Base-by-base conservation (phyloP, 2,888 invertebrate species). In the Phania funesta region DNA sequence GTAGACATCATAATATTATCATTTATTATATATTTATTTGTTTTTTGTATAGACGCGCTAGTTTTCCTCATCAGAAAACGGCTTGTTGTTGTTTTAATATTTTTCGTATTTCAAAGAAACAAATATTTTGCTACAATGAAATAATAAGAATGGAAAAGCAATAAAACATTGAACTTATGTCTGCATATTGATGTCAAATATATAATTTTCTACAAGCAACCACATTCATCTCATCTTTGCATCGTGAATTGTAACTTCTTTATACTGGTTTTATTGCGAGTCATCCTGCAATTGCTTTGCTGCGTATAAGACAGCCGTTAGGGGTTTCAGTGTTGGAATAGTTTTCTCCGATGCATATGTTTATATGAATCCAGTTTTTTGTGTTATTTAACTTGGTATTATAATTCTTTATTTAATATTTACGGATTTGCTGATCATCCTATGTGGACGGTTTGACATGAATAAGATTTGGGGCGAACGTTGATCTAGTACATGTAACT, bases 81-180 rank as follows among this genome's bases (percentile, higher is more conserved):
- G n/a, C n/a, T n/a, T n/a, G n/a, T n/a, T n/a, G n/a, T n/a, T n/a
- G n/a, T n/a, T n/a, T n/a, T 52, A 38, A 41, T 41, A 44, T 54
- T 46, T 16, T n/a, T 75, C 22, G 16, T 18, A 20, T 41, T 60
- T 32, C 44, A 38, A 68, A 62, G 62, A 48, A 68, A 76, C 58
- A 80, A 75, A 67, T 62, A 68, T 65, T 76, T 71, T 52, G 56
- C 8, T 35, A 41, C 62, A 52, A 41, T 9, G 56, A 60, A 68
- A 75, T 56, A 84, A 67, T 41, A 24, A 26, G 54, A 67, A 68
- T 24, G 54, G 48, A 70, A 62, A 48, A 48, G 44, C 26, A 65
- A 77, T 41, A 73, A 67, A 83, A 83, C 82, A 85, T 85, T 83
- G 83, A 84, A 84, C 85, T 85, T 85, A 85, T 85, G 85, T 84